Conservation (phyloP, 2,888 invertebrate genomes). For the Pediacus dermestoides region DNA sequence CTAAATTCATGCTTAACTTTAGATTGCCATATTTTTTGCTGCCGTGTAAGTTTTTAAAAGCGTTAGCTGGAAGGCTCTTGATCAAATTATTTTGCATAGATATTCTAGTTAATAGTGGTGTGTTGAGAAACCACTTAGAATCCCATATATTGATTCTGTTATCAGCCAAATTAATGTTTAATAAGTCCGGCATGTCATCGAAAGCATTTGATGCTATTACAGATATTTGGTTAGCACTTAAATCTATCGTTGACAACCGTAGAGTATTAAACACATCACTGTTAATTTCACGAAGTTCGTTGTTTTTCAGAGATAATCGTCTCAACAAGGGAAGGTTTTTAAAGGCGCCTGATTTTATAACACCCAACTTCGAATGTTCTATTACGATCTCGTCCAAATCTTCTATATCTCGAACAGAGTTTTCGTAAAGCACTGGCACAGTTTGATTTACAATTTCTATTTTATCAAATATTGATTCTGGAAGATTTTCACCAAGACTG, state of each 20-base stretch:
- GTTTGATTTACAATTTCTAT: conserved; percentile 31
- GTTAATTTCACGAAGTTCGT: conserved; percentile 28
- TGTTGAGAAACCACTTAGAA: conserved; percentile 33
- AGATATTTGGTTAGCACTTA: conserved; percentile 28
- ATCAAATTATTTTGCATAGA: conserved; percentile 35
- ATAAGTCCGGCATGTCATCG: conserved; percentile 26
- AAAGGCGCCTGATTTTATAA: conserved; percentile 30
- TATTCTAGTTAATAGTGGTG: conserved; percentile 30
- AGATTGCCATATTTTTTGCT: conserved; percentile 27
- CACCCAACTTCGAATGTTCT: conserved; percentile 22
- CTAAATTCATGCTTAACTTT: conserved; percentile 28
- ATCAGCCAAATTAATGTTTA: conserved; percentile 33
- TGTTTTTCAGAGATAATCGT: conserved; percentile 27
- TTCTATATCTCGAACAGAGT: conserved; percentile 30
- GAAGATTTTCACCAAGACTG: conserved; percentile 30
- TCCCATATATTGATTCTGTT: conserved; percentile 32
- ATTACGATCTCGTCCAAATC: conserved; percentile 33
- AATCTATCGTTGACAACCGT: conserved; percentile 25
- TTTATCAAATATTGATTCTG: conserved; percentile 27
- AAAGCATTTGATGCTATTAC: conserved; percentile 26
- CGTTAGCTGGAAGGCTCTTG: conserved; percentile 26
- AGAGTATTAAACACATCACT: conserved; percentile 31
- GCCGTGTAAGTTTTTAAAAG: conserved; percentile 32
- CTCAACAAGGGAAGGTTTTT: conserved; percentile 26
- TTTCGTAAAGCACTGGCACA: conserved; percentile 31